Conservation (phyloP, 1,140 invertebrate genomes). For the Camponotus floridanus region DNA sequence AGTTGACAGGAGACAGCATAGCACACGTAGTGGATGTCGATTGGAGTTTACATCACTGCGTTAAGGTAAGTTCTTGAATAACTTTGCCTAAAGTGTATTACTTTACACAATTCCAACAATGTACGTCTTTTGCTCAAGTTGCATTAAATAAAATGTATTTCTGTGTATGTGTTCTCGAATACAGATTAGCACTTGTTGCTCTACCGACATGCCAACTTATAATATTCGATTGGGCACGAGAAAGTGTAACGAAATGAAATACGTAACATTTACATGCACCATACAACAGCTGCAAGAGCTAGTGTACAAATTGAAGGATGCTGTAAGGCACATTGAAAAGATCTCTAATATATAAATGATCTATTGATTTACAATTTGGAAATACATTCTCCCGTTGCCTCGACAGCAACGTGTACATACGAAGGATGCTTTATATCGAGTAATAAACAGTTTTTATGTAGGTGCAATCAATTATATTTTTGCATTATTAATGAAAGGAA, state of each 20-base stretch:
- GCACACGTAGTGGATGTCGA: slow-evolving; percentile 89
- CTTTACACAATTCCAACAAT: slow-evolving; percentile 12
- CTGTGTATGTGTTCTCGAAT: slow-evolving; percentile 74
- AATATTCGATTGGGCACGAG: slow-evolving; percentile 84
- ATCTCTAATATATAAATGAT: slow-evolving; percentile 75
- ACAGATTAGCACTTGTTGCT: slow-evolving; percentile 82
- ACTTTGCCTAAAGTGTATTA: slow-evolving; percentile 6
- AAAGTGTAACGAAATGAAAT: slow-evolving; percentile 82
- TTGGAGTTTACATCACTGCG: slow-evolving; percentile 88
- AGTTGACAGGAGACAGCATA: slow-evolving; percentile 85
- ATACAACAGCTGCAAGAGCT: slow-evolving; percentile 89
- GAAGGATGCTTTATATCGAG: slow-evolving; percentile 68
- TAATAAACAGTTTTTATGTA: slow-evolving; percentile 69
- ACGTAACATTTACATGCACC: slow-evolving; percentile 88
- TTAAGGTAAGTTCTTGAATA: slow-evolving; percentile 83
- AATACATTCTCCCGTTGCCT: background rate
- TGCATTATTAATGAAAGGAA: slow-evolving; percentile 79
- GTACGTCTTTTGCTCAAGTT: slow-evolving; percentile 3
- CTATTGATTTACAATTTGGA: slow-evolving; percentile 11
- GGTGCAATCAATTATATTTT: slow-evolving; percentile 83
- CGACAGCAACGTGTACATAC: slow-evolving; percentile 3
- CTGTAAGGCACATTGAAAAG: slow-evolving; percentile 88
- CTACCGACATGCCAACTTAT: slow-evolving; percentile 82
- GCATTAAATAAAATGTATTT: slow-evolving; percentile 2
- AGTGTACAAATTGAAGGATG: slow-evolving; percentile 89